Base-by-base conservation (phyloP, 2,888 invertebrate genomes). In the Limulus polyphemus region DNA sequence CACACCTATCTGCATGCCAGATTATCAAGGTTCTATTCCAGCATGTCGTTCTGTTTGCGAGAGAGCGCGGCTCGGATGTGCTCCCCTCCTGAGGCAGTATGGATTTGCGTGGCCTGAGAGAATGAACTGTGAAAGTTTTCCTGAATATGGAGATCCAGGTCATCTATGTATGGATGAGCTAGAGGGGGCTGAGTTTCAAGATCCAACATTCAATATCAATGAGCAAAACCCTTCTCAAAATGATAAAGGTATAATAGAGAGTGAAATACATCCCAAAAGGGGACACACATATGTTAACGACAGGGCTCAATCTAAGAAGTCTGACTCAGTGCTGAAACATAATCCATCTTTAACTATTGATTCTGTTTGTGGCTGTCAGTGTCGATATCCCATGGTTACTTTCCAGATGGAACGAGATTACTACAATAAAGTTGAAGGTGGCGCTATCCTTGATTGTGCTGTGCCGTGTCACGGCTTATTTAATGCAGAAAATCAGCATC, bases 41-140 rank as follows among this genome's bases (percentile, higher is more conserved):
- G 94, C 94, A 3, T 99, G 99, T 75, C 83, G 54, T 11, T 89
- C 89, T 72, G 88, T 99, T 59, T 99, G 99, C 77, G 88, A 90
- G 74, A 82, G 97, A 55, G 97, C 97, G 0, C 81, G 65, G 50
- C 71, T 75, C 3, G 95, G 95, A 11, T 99, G 99, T 79, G 93
- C 92, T 58, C 95, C 97, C 2, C 84, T 99, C 69, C 98, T 99
- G 97, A 86, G 87, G 73, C 88, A 90, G 75, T 81, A 80, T 70
- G 80, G 80, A 55, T 97, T 97, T 79, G 85, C 87, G 68, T 99
- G 99, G 99, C 99, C 99, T 0, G 94, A 95, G 75, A 79, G 92
- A 55, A 93, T 99, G 90, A 88, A 91, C 60, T 99, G 99, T 78
- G 92, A 94, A 74, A 82, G 86, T 49, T 81, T 98, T 69, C 98